A percentile compares a stretch with the other conserved stretches of the same genome.
These are phyloP conservation scores for Monomorium pharaonis DNA, from an alignment of 1,140 invertebrate species.

Conservation along the genomic window DNA sequence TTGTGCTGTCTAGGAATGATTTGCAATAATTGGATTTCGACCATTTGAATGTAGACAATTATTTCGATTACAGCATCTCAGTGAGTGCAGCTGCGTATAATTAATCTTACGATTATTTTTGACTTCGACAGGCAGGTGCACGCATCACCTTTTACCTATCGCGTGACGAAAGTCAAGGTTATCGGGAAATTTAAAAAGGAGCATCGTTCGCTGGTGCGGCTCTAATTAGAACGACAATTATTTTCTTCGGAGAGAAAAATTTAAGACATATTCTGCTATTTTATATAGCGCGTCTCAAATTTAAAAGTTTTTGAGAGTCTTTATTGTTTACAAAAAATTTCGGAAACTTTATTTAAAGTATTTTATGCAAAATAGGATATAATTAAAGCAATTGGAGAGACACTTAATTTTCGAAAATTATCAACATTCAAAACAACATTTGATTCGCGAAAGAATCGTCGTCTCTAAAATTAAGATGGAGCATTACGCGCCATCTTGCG, in stretches of 20 bases:
- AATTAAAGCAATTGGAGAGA: no score
- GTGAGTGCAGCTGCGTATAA: background rate
- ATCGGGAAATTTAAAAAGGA: background rate
- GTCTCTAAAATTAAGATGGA: no score
- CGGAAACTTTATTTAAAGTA: no score
- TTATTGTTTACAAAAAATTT: background rate
- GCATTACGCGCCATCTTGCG: no score
- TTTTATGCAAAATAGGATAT: background rate
- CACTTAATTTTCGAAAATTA: no score
- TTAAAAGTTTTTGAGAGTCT: background rate
- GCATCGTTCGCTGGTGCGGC: background rate
- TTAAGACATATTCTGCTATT: background rate
- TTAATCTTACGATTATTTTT: background rate
- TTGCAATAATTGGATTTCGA: background rate
- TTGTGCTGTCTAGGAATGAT: background rate
- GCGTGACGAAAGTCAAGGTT: background rate
- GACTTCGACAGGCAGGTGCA: background rate
- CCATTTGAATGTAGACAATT: background rate
- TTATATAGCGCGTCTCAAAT: background rate
- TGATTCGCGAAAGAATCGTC: background rate
- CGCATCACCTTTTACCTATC: background rate
- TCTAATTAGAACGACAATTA: background rate
- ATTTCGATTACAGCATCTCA: no score
- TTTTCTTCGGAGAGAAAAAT: background rate
- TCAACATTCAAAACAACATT: no score